Evolutionary conservation across 2,888 invertebrate species (phyloP).

Genomic region (Lochmaea crataegi): DNA sequence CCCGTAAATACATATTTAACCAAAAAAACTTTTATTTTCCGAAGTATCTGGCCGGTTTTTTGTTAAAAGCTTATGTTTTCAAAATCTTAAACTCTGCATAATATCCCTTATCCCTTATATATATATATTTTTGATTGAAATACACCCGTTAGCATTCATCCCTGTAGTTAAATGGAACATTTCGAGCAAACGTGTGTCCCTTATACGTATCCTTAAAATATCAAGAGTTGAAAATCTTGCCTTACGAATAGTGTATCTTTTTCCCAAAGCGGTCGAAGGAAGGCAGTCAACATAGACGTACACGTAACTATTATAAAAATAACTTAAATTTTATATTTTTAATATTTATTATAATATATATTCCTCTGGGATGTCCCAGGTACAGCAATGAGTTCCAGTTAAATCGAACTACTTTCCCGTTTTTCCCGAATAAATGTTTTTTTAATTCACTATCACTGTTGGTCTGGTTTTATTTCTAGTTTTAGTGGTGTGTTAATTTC

Average conservation of each 20-base stretch:
- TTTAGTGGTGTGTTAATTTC: too few species aligned
- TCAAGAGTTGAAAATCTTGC: conserved; percentile 5
- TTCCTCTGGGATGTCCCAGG: too few species aligned
- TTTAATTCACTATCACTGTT: too few species aligned
- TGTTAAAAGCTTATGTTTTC: conserved; percentile 36
- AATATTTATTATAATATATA: too few species aligned
- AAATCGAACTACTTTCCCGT: too few species aligned
- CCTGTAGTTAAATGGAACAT: conserved; percentile 32
- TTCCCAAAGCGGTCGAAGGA: conserved; percentile 5
- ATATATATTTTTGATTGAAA: conserved; percentile 60
- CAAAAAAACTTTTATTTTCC: too few species aligned
- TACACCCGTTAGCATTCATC: conserved; percentile 60
- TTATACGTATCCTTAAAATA: conserved; percentile 1
- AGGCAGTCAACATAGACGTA: conserved; percentile 13
- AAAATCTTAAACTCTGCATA: background rate
- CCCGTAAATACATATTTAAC: background rate
- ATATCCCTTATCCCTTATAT: background rate
- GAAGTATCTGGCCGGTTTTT: background rate
- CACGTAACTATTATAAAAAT: too few species aligned
- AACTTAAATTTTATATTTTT: too few species aligned
- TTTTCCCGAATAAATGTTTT: too few species aligned
- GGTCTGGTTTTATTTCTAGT: too few species aligned
- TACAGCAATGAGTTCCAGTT: too few species aligned
- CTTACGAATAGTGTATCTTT: conserved; percentile 17
- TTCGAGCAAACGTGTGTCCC: conserved; percentile 15